Evolutionary conservation across 2,113 vertebrate genomes (phyloP), one percentile per base, ranked within the genome.

Genomic region (Electrona antarctica): DNA sequence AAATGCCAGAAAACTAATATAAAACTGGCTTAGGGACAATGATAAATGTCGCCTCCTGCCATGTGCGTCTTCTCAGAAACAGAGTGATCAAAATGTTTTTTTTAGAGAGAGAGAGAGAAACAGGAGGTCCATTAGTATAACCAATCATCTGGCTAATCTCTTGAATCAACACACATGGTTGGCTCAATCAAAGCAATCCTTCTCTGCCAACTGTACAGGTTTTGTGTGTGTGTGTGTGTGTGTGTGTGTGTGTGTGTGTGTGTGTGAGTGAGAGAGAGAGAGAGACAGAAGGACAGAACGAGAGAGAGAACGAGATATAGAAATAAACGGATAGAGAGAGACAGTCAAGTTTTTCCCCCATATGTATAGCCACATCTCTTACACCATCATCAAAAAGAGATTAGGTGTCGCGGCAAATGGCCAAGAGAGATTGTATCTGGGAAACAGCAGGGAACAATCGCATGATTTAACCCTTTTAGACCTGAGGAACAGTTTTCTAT

Each of bases 391-490:
- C 93, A 95, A 87, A 94, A 93, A 92, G 87, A 78, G 72, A 93
- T 93, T 93, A 93, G 87, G 64, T 21, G 69, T 87, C 67, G 65
- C 93, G 89, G 95, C 95, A 92, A 92, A 85, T 80, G 81, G 91
- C 93, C 93, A 90, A 85, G 90, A 85, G 87, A 92, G 90, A 93
- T 92, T 81, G 75, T 50, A 71, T 86, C 83, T 85, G 64, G 87
- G 91, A 92, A 41, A 78, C 76, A 87, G 89, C 76, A 87, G 90
- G 89, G 92, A 93, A 94, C 90, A 92, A 95, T 91, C 84, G 87
- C 88, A 85, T 90, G 91, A 93, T 93, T 93, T 93, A 92, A 92
- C n/a, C n/a, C n/a, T n/a, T n/a, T n/a, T n/a, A n/a, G n/a, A n/a
- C n/a, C n/a, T n/a, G n/a, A n/a, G n/a, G n/a, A n/a, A n/a, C n/a